phyloP scores from a whole-genome alignment of 2,888 invertebrate genomes.

The Chirona hameri region DNA sequence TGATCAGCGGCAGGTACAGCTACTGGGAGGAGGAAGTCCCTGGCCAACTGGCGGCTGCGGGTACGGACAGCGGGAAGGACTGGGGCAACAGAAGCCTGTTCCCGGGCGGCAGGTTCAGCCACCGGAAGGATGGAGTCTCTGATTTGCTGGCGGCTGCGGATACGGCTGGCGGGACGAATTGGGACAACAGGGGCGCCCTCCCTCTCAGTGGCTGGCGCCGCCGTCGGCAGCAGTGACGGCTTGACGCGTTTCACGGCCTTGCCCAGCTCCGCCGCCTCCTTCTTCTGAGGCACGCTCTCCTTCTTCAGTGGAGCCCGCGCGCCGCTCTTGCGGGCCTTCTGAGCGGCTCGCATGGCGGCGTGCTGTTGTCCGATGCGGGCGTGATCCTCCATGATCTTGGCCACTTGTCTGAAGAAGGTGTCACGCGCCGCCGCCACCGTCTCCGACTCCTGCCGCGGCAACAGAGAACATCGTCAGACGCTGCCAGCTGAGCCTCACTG shows the following conservation, averaged over 20 bases:
- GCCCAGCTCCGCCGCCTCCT: no score
- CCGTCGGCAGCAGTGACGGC: background rate
- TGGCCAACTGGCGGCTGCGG: no score
- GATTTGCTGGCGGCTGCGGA: no score
- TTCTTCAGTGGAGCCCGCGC: background rate
- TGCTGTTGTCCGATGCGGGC: background rate
- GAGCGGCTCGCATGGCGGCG: background rate
- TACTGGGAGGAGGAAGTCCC: no score
- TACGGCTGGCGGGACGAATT: no score
- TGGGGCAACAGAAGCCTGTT: no score
- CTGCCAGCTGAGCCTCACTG: background rate
- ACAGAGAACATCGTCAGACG: background rate
- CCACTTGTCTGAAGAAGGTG: background rate
- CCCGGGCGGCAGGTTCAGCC: no score
- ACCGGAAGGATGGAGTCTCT: no score
- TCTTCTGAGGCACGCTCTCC: background rate
- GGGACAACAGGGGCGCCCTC: no score
- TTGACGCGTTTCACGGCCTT: background rate
- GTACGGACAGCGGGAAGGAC: no score
- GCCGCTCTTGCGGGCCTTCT: background rate
- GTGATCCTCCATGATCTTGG: background rate
- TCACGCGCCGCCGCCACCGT: conserved; percentile 1
- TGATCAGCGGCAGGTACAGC: no score
- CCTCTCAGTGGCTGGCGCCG: background rate
- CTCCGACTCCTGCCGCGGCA: background rate